Percentiles rank a stretch among this genome's conserved stretches.
Conservation (phyloP, 2,797 vertebrate species). For the Pipistrellus nathusii region DNA sequence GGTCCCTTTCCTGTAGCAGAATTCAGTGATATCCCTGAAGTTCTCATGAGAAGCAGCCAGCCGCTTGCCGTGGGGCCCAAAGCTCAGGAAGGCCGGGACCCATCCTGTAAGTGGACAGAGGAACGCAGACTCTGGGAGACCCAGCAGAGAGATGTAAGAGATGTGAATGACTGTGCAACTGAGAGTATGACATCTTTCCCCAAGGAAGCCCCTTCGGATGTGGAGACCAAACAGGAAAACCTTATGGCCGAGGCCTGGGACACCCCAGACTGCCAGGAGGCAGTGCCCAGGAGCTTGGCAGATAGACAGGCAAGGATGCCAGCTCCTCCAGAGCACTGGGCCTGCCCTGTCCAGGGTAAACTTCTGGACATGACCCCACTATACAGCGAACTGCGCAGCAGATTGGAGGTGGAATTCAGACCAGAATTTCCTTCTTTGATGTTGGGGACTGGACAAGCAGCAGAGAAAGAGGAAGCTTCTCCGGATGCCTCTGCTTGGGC, state of each 20-base stretch:
- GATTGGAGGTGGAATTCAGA: background rate
- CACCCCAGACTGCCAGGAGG: background rate
- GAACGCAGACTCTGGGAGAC: background rate
- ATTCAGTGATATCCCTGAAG: background rate
- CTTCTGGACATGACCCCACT: background rate
- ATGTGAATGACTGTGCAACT: background rate
- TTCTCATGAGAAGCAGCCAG: conserved; percentile 48
- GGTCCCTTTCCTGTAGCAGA: background rate
- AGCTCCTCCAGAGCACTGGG: background rate
- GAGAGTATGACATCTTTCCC: conserved; percentile 50
- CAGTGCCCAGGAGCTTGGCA: conserved; percentile 10
- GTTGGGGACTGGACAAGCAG: background rate
- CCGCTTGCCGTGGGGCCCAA: background rate
- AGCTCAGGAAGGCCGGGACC: background rate
- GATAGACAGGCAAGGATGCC: background rate
- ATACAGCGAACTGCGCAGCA: background rate
- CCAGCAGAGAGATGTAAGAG: background rate
- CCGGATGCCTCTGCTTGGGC: background rate
- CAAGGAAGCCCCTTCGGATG: background rate
- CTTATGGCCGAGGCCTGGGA: background rate
- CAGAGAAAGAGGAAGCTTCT: conserved; percentile 30
- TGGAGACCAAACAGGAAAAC: background rate
- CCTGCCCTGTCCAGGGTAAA: background rate
- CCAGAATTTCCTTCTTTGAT: background rate
- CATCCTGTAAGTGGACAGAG: conserved; percentile 26